Evolutionary conservation across 2,797 vertebrate genomes (phyloP), one percentile per base, ranked within the genome.

Genomic region (Lepus townsendii): DNA sequence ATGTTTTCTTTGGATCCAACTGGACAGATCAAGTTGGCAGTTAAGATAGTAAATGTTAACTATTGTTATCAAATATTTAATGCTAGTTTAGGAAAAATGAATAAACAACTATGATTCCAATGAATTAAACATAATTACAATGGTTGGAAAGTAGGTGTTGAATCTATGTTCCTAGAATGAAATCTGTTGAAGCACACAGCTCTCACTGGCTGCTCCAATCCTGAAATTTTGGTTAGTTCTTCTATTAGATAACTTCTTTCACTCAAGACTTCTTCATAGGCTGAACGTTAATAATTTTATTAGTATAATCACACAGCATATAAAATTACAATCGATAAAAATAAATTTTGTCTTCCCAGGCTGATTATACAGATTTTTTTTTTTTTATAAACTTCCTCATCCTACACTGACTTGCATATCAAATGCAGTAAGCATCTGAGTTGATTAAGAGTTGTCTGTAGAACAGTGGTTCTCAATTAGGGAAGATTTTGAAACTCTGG

Each of bases 241-340:
- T 93, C 57, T 38, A 57, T 86, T 91, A 76, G 75, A 89, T 71
- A 88, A 32, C 76, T 19, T 80, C 27, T 88, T 76, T 83, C 63
- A 91, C 27, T 72, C 63, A 66, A 62, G 22, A 79, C 38, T 57
- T 79, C 54, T 62, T 79, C 19, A 62, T 10, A 60, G 22, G 11
- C 24, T 62, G 24, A 30, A 38, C 38, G 4, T 7, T 26, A 79
- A 26, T 54, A 79, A 42, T 22, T 35, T 78, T 78, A 90, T 92
- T 96, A 93, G 79, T 88, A 82, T 93, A 96, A 96, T 82, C 78
- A 90, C 68, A 76, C 13, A 80, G 72, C n/a, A 90, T 76, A 92
- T 91, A 96, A 96, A 95, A 71, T 38, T 17, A 73, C 79, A 79
- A 94, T 96, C 88, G 95, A 97, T 97, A 97, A 42, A 47, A 79